Evolutionary conservation across 1,140 invertebrate species (phyloP), one percentile per base, ranked within the genome.

Genomic region (Episyrphus balteatus): DNA sequence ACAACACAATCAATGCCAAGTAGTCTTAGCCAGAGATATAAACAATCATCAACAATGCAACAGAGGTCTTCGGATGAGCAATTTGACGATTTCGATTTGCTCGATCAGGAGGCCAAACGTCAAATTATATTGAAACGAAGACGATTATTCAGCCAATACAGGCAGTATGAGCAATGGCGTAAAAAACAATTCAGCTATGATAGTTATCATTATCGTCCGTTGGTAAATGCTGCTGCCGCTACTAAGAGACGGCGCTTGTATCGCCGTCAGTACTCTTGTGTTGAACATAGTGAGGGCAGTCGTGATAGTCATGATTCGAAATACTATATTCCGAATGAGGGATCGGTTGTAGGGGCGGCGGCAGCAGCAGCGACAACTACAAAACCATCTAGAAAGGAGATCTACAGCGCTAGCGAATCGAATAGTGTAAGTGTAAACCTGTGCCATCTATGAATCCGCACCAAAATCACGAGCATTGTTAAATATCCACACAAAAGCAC

Each of bases 151-250:
- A 66, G 63, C 48, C 63, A 66, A 47, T 66, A 66, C 44, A 51
- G 63, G 6, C 63, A 66, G 47, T 66, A 66, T 46, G 63, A 66
- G 55, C 59, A 62, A 54, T 66, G 63, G 63, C 61, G 63, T 19
- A 54, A 64, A 46, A 55, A 59, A 33, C 63, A 66, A 45, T 66
- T 66, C 37, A 66, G 63, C 53, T 66, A 66, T 44, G 63, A 66
- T 53, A 64, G 64, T 44, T 63, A 64, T 43, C 64, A 66, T 51
- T 66, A 62, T 57, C 63, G 63, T 55, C 63, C 63, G 55, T 14
- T 61, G 32, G 42, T 37, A 51, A 37, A 33, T 44, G 42, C 40
- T 10, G 52, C 48, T 42, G 53, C 47, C 49, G 60, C 63, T 38
- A 56, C 57, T 37, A 56, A 61, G 33, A 53, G 62, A 18, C 56